These are phyloP conservation scores for Mola mola DNA, from an alignment of 2,113 vertebrate genomes.

Conservation along the genomic window DNA sequence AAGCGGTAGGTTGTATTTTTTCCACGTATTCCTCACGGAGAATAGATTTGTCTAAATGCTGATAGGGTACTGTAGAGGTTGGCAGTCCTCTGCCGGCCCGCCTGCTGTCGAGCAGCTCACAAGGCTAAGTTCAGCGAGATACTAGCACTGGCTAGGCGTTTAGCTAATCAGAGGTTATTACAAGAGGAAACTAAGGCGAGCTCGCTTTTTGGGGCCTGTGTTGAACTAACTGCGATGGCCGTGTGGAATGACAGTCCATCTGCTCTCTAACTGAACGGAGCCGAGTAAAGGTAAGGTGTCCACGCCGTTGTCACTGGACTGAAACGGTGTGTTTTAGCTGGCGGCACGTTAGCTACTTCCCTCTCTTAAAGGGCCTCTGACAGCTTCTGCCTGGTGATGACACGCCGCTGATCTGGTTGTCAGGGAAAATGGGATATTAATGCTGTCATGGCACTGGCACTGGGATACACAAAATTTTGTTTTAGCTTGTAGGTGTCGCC, in stretches of 20 bases:
- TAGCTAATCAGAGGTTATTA: conserved; percentile 67
- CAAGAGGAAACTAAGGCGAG: conserved; percentile 15
- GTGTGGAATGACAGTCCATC: conserved; percentile 56
- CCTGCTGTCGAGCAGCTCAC: conserved; percentile 24
- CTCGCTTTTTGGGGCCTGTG: conserved; percentile 26
- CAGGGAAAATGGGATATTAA: conserved; percentile 23
- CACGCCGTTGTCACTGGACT: not conserved
- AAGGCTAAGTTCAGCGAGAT: conserved; percentile 50
- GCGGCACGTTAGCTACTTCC: conserved; percentile 51
- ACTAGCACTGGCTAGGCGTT: conserved; percentile 58
- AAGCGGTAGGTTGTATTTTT: conserved; percentile 48
- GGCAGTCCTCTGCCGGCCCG: conserved; percentile 50
- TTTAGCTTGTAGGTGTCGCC: no score
- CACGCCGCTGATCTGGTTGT: conserved; percentile 30
- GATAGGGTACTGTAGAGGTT: conserved; percentile 12
- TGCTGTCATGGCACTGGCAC: no score
- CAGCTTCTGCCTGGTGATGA: conserved; percentile 47
- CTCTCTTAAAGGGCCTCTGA: conserved; percentile 52
- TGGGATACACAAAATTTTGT: no score
- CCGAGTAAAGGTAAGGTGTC: conserved; percentile 57
- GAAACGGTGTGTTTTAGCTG: conserved; percentile 30
- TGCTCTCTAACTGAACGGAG: conserved; percentile 22
- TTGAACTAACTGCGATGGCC: conserved; percentile 22
- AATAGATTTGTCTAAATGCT: conserved; percentile 34
- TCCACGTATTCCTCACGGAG: conserved; percentile 24